Percentiles rank a stretch among this genome's conserved stretches.
phyloP scores from a whole-genome alignment of 2,113 vertebrate species.

The Planiliza haematocheilus region DNA sequence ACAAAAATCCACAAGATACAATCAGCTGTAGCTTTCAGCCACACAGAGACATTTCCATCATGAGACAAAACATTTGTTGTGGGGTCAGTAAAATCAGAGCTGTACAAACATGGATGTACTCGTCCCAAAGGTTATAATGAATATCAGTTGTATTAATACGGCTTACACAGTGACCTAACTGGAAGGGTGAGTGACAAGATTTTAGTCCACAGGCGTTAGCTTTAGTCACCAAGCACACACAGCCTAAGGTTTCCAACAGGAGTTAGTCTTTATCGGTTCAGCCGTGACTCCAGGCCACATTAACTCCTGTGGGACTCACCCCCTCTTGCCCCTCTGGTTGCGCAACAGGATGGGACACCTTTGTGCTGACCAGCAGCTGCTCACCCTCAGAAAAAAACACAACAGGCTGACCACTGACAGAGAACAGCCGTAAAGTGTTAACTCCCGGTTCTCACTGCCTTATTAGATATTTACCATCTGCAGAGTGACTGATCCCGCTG shows the following conservation, averaged over 20 bases:
- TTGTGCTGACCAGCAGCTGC: conserved; percentile 74
- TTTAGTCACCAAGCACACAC: conserved; percentile 36
- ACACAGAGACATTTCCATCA: neutral
- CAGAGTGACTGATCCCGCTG: conserved; percentile 76
- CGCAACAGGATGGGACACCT: conserved; percentile 60
- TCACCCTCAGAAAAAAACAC: conserved; percentile 80
- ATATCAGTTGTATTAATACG: conserved; percentile 11
- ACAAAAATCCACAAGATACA: neutral
- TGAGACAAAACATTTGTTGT: conserved; percentile 19
- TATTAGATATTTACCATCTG: conserved; percentile 83
- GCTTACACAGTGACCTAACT: conserved; percentile 11
- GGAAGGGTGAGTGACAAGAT: conserved; percentile 19
- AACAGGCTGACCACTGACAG: conserved; percentile 54
- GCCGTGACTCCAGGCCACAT: conserved; percentile 39
- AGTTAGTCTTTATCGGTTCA: conserved; percentile 52
- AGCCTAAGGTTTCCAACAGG: conserved; percentile 43
- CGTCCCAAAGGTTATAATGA: conserved; percentile 6
- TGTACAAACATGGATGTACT: neutral
- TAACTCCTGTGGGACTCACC: conserved; percentile 76
- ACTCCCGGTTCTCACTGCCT: neutral
- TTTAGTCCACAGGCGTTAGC: conserved; percentile 53
- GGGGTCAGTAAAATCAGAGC: neutral
- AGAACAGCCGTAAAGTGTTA: conserved; percentile 20
- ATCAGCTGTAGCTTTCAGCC: neutral
- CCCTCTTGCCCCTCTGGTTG: conserved; percentile 64